Percentiles rank a stretch among this genome's conserved stretches.
phyloP scores from a whole-genome alignment of 2,888 invertebrate species.

The Coenonympha arcania region DNA sequence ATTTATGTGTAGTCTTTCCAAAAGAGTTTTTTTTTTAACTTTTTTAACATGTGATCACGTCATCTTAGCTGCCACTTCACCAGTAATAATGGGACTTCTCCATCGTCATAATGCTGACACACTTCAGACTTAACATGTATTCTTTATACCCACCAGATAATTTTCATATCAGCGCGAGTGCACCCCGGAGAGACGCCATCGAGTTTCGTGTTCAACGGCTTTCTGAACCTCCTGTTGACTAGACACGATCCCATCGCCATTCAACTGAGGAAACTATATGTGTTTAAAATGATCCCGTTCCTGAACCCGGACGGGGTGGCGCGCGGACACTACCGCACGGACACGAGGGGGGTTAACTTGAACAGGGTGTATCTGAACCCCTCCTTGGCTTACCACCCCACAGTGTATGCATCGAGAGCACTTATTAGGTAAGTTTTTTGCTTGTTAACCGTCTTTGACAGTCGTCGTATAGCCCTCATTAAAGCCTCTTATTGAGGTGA shows the following conservation, averaged over 20 bases:
- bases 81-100: no score
- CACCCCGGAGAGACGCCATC: slow-evolving; percentile 95
- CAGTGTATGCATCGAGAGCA: slow-evolving; percentile 88
- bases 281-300: slow-evolving; percentile 93
- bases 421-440: slow-evolving; percentile 77
- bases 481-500: no score
- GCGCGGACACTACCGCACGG: slow-evolving; percentile 88
- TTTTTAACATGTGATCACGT: no score
- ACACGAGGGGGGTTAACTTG: slow-evolving; percentile 89
- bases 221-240: slow-evolving; percentile 83
- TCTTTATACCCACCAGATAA: slow-evolving; percentile 4
- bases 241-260: slow-evolving; percentile 84
- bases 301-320: slow-evolving; percentile 94
- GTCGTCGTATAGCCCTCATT: no score
- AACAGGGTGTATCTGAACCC: slow-evolving; percentile 91
- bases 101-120: no score
- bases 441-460: no score
- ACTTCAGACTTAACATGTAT: no score
- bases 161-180: slow-evolving; percentile 80
- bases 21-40: no score
- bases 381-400: slow-evolving; percentile 81
- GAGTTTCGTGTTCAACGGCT: slow-evolving; percentile 91
- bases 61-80: no score
- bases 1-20: no score
- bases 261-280: slow-evolving; percentile 81